Evolutionary conservation across 2,888 invertebrate species (phyloP), one percentile per base, ranked within the genome.

Genomic region (Drosophila bunnanda): DNA sequence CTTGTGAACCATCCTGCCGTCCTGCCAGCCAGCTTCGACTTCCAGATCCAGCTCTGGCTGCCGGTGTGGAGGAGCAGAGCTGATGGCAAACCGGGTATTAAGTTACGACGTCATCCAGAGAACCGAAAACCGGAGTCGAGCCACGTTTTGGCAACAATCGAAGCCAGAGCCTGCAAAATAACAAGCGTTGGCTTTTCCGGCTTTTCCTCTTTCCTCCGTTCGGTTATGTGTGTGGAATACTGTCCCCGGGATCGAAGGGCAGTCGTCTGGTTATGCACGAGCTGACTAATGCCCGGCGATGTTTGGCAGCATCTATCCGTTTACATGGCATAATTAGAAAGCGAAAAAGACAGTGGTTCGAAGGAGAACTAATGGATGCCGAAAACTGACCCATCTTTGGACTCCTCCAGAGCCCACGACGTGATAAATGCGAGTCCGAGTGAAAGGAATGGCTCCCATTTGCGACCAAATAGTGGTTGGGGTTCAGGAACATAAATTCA

Each of bases 311-410:
- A 56, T 67, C 61, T 60, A 66, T 59, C 58, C 80, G 66, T 76
- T 88, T 80, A 32, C 86, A 74, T 74, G 86, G 69, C 80, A 89
- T 88, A 85, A 89, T 85, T 89, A 89, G 78, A 82, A 74, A 76
- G 62, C 78, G 59, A 67, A 78, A 75, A 75, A 69, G 76, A 54
- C 70, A 82, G 52, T 46, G n/a, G 59, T 22, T 13, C 22, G 39
- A 56, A 46, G 43, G 32, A 41, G 61, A 58, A 74, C 87, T 75
- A 89, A 77, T 76, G 81, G 69, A 62, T 74, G 56, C 53, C 77
- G 58, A 75, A 77, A 82, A 52, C 57, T 57, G 79, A 80, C 71
- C 57, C 67, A 15, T 22, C 15, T 34, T 52, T 2, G 1, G 32
- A 10, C 20, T 34, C 39, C 65, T 46, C 22, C 15, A 15, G 25